Conservation (phyloP, 2,113 vertebrate genomes). For the Ellobius talpinus region DNA sequence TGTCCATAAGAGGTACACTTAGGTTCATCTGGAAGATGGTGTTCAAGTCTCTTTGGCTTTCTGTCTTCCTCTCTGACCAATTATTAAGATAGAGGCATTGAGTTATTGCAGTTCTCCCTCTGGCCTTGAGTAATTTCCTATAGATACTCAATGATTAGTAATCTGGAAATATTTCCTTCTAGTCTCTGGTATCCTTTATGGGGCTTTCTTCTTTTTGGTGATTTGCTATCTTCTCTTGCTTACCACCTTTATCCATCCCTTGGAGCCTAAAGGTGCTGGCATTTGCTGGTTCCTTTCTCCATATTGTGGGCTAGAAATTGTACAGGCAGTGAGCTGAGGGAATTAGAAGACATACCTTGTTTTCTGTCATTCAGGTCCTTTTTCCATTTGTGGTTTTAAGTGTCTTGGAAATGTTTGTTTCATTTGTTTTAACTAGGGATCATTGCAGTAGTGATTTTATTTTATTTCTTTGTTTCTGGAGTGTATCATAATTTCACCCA, state of each 20-base stretch:
- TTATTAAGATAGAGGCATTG: neutral
- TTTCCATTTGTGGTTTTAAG: neutral
- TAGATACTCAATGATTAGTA: neutral
- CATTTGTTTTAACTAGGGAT: constrained; percentile 9
- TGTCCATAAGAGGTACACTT: neutral
- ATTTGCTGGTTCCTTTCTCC: neutral
- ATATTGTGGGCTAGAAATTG: neutral
- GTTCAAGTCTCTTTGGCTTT: constrained; percentile 16
- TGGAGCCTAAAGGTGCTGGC: neutral
- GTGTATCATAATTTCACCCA: neutral
- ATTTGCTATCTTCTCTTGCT: neutral
- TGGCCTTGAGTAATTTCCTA: neutral
- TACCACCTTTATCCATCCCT: neutral
- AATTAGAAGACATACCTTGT: neutral
- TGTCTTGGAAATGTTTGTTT: neutral
- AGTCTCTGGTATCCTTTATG: neutral
- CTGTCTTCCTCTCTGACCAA: constrained; percentile 1
- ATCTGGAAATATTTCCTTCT: neutral
- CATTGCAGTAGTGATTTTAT: neutral
- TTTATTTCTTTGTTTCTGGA: neutral
- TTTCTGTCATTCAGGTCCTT: neutral
- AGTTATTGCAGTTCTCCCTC: neutral
- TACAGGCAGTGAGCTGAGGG: neutral
- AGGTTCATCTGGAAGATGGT: neutral
- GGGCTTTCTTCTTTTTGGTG: neutral